Base-by-base conservation (phyloP, 2,888 invertebrate species). In the Callyntrura sp. region DNA sequence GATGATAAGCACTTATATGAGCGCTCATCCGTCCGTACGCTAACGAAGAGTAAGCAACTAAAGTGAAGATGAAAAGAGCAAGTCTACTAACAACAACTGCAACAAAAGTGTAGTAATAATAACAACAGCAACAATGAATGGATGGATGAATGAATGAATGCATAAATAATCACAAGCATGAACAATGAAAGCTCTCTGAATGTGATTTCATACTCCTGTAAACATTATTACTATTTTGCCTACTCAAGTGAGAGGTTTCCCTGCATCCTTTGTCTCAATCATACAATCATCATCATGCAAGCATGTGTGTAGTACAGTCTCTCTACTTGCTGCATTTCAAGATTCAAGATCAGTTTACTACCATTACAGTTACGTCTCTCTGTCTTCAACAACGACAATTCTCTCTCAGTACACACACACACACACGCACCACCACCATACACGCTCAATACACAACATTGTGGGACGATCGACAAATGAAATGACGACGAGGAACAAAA, bases 301-400 rank as follows among this genome's bases (percentile, higher is more conserved):
- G 35, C 35, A 35, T 35, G 35, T 35, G 6, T 2, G 2, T 35
- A 35, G 3, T 35, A 35, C 2, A 35, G 35, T 35, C 35, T n/a
- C n/a, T n/a, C 55, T 55, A 12, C 20, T 45, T 73, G 51, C 48
- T 76, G 76, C 76, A 76, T 70, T 43, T 8, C 35, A 35, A 35
- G 35, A 35, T 62, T 65, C 82, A 82, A 82, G 82, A 82, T 82
- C 82, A 82, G 35, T 62, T 82, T 82, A 82, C 82, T 82, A 82
- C 82, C 65, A 82, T 48, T 65, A 82, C 82, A 82, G 82, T 65
- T 82, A 82, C 23, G 81, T 82, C 20, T 28, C 3, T 35, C 35
- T 35, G 35, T 35, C 35, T 2, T 35, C 35, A 14, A 68, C 28
- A 12, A 65, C 68, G 68, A 62, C 25, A 9, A 23, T 6, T 25